A percentile compares a stretch with the other conserved stretches of the same genome.
Conservation (phyloP, 2,888 invertebrate species). For the Augochlorella aurata region DNA sequence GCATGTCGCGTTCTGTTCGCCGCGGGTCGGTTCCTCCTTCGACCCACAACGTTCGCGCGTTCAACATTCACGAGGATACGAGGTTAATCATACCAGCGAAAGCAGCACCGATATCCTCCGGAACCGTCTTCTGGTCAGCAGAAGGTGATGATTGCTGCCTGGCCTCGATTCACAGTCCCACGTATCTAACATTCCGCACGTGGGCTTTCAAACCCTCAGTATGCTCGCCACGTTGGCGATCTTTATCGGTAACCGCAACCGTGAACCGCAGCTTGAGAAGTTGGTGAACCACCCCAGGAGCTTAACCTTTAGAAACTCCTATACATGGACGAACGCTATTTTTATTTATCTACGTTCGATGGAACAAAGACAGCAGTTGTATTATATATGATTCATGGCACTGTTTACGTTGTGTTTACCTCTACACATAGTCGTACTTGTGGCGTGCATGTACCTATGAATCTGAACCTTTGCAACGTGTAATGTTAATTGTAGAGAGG, state of each 20-base stretch:
- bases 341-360: conserved; percentile 12
- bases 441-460: not conserved
- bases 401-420: not conserved
- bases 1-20: conserved; percentile 33
- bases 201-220: conserved; percentile 42
- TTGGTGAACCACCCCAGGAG: not conserved
- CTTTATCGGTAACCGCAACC: conserved; percentile 22
- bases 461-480: not conserved
- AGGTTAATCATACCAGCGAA: conserved; percentile 32
- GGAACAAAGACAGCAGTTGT: not conserved
- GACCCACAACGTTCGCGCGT: conserved; percentile 9
- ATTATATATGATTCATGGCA: conserved; percentile 19
- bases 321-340: not conserved
- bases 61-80: conserved; percentile 17
- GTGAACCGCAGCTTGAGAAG: not conserved
- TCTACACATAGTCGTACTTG: conserved; percentile 11
- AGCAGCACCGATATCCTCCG: conserved; percentile 43
- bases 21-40: not conserved
- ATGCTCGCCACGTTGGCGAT: conserved; percentile 62
- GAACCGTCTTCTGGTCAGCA: conserved; percentile 30
- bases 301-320: conserved; percentile 20
- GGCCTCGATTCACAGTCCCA: conserved; percentile 43
- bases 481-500: not conserved
- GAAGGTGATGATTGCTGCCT: conserved; percentile 57
- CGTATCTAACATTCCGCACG: conserved; percentile 54